These are phyloP conservation scores for Karalla daura DNA, from an alignment of 2,797 vertebrate species.

Conservation along the genomic window DNA sequence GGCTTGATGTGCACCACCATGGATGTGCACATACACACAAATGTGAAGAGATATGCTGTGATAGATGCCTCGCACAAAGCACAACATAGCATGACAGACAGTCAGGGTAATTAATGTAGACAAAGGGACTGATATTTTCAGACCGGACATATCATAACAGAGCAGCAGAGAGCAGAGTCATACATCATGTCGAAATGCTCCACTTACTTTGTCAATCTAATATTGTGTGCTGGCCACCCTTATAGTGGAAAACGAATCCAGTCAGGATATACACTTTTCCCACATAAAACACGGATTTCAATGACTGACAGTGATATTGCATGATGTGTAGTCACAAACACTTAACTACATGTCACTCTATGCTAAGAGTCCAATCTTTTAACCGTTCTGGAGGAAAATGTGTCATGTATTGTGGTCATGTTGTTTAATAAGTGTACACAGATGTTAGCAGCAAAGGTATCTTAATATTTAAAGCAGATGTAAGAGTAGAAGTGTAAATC, in stretches of 20 bases:
- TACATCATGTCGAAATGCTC: constrained; percentile 52
- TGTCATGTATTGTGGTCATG: not conserved
- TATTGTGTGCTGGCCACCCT: constrained; percentile 7
- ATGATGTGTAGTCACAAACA: not conserved
- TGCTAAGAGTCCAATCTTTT: not conserved
- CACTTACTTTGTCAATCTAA: constrained; percentile 40
- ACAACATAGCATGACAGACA: constrained; percentile 31
- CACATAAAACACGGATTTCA: not conserved
- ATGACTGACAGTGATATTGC: not conserved
- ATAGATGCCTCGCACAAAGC: constrained; percentile 33
- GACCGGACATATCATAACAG: constrained; percentile 41
- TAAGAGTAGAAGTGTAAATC: not conserved
- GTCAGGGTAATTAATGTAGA: constrained; percentile 51
- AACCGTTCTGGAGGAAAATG: not conserved
- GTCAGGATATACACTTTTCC: not conserved
- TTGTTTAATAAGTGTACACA: not conserved
- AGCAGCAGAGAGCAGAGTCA: constrained; percentile 35
- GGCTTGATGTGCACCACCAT: constrained; percentile 30
- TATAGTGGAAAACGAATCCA: not conserved
- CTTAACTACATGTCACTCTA: not conserved
- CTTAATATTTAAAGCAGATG: not conserved
- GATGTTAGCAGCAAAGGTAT: not conserved
- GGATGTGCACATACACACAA: constrained; percentile 25
- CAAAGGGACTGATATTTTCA: constrained; percentile 57
- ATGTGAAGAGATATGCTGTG: constrained; percentile 10